Conservation (phyloP, 2,113 vertebrate species). For the Uria aalge region DNA sequence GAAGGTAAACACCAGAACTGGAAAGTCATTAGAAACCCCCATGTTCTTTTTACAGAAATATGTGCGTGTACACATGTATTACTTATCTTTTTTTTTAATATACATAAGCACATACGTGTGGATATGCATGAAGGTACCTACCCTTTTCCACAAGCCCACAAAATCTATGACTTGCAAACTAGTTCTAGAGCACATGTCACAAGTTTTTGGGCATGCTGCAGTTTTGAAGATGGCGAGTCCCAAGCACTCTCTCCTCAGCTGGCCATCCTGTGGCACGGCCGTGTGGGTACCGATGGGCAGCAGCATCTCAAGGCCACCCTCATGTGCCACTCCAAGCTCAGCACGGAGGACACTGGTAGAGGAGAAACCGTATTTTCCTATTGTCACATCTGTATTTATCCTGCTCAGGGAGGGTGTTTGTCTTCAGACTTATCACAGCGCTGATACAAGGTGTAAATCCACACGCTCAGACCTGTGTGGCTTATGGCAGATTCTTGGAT, state of each 20-base stretch:
- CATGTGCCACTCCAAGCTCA: background rate
- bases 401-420: background rate
- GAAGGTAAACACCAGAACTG: background rate
- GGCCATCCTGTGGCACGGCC: rapidly evolving
- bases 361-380: background rate
- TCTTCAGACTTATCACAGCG: background rate
- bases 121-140: background rate
- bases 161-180: background rate
- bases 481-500: background rate
- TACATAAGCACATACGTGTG: background rate
- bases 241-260: background rate
- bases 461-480: background rate
- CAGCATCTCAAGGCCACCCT: background rate
- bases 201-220: background rate
- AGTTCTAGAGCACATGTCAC: background rate
- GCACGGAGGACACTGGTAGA: background rate
- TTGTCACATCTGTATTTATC: background rate
- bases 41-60: background rate
- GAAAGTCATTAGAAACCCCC: background rate
- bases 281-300: rapidly evolving
- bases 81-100: background rate
- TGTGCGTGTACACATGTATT: background rate
- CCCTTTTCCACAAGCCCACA: background rate
- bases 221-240: background rate
- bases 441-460: background rate